Conservation (phyloP, 2,797 vertebrate genomes). For the Alfaro cultratus region DNA sequence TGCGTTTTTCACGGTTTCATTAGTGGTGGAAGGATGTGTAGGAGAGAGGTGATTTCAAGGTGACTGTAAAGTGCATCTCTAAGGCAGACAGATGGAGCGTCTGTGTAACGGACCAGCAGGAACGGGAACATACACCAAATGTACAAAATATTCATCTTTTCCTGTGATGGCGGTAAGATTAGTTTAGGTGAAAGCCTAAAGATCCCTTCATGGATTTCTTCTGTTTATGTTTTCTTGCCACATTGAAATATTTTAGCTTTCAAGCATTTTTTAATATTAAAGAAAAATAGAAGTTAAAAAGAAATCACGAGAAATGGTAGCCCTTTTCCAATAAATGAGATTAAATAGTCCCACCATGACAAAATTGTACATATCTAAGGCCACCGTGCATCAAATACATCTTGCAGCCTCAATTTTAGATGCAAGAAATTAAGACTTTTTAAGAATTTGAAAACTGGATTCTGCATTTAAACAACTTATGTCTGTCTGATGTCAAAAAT, state of each 20-base stretch:
- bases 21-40: conserved; percentile 25
- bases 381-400: too few species aligned
- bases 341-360: background rate
- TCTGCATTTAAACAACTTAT: background rate
- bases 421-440: background rate
- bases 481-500: background rate
- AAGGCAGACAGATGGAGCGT: conserved; percentile 56
- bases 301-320: too few species aligned
- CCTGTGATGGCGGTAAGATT: conserved; percentile 14
- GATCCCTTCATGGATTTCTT: background rate
- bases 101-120: conserved; percentile 35
- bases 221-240: background rate
- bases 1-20: conserved; percentile 20
- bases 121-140: conserved; percentile 15
- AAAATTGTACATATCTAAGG: too few species aligned
- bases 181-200: background rate
- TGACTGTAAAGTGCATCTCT: conserved; percentile 41
- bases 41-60: conserved; percentile 58
- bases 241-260: background rate
- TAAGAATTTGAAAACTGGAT: background rate
- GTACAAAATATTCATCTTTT: conserved; percentile 22
- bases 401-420: too few species aligned
- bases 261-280: background rate
- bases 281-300: background rate
- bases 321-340: too few species aligned